These are phyloP conservation scores for Chymomyza caudatula DNA, from an alignment of 2,888 invertebrate species.

Conservation along the genomic window DNA sequence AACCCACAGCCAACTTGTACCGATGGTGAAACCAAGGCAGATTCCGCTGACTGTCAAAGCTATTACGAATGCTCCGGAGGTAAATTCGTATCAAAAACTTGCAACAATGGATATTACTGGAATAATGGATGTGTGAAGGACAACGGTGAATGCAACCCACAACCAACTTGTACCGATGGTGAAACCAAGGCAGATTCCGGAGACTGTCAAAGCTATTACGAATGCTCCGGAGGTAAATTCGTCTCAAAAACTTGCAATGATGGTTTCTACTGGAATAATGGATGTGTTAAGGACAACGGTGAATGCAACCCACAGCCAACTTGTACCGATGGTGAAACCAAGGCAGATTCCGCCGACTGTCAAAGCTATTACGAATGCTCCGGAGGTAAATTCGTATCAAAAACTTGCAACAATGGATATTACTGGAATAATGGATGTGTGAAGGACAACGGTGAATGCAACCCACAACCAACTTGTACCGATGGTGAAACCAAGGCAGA, in stretches of 20 bases:
- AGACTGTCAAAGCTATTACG: neutral
- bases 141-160: neutral
- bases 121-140: neutral
- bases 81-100: conserved; percentile 9
- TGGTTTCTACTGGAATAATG: neutral
- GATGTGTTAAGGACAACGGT: conserved; percentile 31
- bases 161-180: neutral
- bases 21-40: conserved; percentile 11
- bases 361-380: neutral
- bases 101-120: neutral
- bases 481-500: neutral
- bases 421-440: neutral
- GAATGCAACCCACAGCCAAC: conserved; percentile 18
- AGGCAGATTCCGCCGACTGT: neutral
- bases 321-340: neutral
- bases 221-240: neutral
- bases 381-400: neutral
- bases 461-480: neutral
- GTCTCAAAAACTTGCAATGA: neutral
- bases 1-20: conserved; percentile 22
- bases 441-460: neutral
- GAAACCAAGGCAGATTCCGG: neutral
- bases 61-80: conserved; percentile 34
- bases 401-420: neutral
- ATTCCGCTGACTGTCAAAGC: conserved; percentile 46